Percentiles rank a stretch among this genome's conserved stretches.
phyloP scores from a whole-genome alignment of 2,113 vertebrate species.

The Struthidea cinerea region DNA sequence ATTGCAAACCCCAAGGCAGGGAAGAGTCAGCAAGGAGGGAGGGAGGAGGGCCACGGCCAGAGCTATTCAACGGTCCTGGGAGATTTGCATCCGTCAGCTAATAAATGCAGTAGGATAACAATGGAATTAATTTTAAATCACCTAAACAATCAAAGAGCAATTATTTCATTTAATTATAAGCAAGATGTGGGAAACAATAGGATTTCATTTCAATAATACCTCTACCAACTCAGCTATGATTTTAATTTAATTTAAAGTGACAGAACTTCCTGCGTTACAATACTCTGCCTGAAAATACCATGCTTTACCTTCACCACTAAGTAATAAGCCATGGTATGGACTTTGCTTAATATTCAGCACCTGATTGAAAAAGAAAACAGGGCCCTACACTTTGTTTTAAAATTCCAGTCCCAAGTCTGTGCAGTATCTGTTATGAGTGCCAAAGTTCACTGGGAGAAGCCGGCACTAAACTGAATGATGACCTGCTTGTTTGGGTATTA shows the following conservation, averaged over 20 bases:
- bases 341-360: background rate
- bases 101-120: background rate
- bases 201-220: constrained; percentile 23
- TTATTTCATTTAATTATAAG: constrained; percentile 10
- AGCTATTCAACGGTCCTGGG: background rate
- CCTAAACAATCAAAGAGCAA: constrained; percentile 36
- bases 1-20: background rate
- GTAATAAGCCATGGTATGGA: background rate
- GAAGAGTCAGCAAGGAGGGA: background rate
- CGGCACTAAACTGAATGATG: background rate
- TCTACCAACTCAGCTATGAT: background rate
- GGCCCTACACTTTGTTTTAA: background rate
- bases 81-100: background rate
- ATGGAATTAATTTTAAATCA: constrained; percentile 44
- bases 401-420: background rate
- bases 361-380: background rate
- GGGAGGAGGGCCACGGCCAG: fast-evolving
- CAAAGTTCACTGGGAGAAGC: background rate
- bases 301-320: background rate
- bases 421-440: background rate
- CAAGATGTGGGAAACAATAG: background rate
- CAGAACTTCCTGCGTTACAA: background rate
- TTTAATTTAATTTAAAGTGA: background rate
- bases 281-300: background rate
- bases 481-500: background rate